phyloP scores from a whole-genome alignment of 92 coral and sea anemone species.

The Epizoanthus rinbou region DNA sequence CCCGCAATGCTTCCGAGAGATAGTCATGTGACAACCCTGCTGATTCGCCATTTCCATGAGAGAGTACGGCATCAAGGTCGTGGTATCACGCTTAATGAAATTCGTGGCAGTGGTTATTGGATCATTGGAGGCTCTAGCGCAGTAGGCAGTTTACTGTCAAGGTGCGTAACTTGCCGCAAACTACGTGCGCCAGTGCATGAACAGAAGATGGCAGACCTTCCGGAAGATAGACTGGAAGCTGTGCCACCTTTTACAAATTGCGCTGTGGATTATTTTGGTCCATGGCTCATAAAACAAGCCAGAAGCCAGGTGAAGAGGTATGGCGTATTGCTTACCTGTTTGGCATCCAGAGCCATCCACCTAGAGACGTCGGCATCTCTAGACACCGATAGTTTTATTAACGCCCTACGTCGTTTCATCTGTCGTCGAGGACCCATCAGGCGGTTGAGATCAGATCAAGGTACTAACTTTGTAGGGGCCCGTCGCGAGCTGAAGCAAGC shows the following conservation, averaged over 20 bases:
- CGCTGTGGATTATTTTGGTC: constrained; percentile 62
- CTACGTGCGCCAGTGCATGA: constrained; percentile 45
- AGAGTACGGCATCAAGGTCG: constrained; percentile 49
- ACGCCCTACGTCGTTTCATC: constrained; percentile 56
- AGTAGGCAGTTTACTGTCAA: constrained; percentile 25
- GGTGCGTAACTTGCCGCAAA: constrained; percentile 57
- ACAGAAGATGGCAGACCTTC: constrained; percentile 69
- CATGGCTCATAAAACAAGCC: constrained; percentile 50
- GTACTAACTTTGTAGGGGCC: constrained; percentile 44
- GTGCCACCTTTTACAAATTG: constrained; percentile 58
- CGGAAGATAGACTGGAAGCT: constrained; percentile 52
- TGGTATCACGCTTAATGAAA: constrained; percentile 63
- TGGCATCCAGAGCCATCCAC: constrained; percentile 62
- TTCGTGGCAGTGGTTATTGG: constrained; percentile 58
- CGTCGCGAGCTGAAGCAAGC: constrained; percentile 32
- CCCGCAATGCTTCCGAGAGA: constrained; percentile 52
- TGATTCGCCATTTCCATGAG: constrained; percentile 54
- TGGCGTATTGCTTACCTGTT: constrained; percentile 62
- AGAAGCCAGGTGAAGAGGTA: constrained; percentile 64
- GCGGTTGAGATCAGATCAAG: constrained; percentile 31
- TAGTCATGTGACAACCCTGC: constrained; percentile 46
- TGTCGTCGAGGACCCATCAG: constrained; percentile 59
- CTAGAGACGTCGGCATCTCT: constrained; percentile 51
- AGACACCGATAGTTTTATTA: constrained; percentile 59
- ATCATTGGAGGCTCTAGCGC: constrained; percentile 60